Evolutionary conservation across 2,113 vertebrate genomes (phyloP), one percentile per base, ranked within the genome.

Genomic region (Epinephelus moara): DNA sequence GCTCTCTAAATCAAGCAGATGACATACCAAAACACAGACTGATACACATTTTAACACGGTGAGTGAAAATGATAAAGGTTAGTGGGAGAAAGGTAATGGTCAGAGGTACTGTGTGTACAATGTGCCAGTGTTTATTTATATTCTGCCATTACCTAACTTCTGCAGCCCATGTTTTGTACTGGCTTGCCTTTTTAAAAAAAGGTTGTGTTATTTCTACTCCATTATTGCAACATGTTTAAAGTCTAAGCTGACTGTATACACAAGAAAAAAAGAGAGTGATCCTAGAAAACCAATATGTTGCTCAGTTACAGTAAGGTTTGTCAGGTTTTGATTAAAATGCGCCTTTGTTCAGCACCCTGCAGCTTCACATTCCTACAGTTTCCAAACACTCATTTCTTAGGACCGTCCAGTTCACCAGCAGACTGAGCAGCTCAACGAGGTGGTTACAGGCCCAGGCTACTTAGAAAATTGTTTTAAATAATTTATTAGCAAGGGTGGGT

Each of bases 21-120:
- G 53, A 23, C 11, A 70, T 27, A 14, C 17, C 7, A 25, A 40
- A 71, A 74, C 62, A 53, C 23, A 57, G n/a, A 59, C 14, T 25
- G 71, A 59, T 0, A 19, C 17, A 49, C 21, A 18, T 42, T 47
- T 52, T 13, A 50, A 30, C 10, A 25, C 7, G 13, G 8, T 15
- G 72, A 27, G 64, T n/a, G n/a, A 27, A 27, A 19, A 63, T 27
- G 68, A 40, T 63, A 72, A 81, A 85, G 75, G 67, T 88, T 42
- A 89, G 37, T 69, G 73, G 75, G 72, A 23, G 78, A 85, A 82
- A 72, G 75, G n/a, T 71, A 21, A 56, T 3, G 37, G 6, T 50
- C n/a, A 53, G 1, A 9, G n/a, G 21, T 18, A 40, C n/a, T 9
- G 2, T 4, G 2, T 4, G 25, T n/a, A 15, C n/a, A 8, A 2